A percentile compares a stretch with the other conserved stretches of the same genome.
Conservation (phyloP, 2,797 vertebrate genomes). For the Decapterus maruadsi region DNA sequence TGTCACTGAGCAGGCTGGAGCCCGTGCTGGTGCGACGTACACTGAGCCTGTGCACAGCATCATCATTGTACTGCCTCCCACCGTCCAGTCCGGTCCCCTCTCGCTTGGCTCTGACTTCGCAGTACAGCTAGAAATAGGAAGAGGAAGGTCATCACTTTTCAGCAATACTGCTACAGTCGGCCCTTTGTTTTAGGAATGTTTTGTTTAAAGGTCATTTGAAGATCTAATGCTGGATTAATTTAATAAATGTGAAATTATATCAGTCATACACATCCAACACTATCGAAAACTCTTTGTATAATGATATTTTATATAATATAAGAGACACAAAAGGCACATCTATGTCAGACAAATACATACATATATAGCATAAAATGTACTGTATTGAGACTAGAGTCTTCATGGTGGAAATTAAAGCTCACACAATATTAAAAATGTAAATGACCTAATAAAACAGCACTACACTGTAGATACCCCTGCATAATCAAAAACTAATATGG, state of each 20-base stretch:
- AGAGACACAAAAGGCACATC: not conserved
- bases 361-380: no score
- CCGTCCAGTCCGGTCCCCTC: conserved; percentile 82
- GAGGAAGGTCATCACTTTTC: not conserved
- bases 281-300: not conserved
- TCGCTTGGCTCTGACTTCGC: conserved; percentile 91
- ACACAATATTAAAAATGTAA: conserved; percentile 1
- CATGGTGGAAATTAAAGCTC: not conserved
- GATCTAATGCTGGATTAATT: not conserved
- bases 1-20: conserved; percentile 82
- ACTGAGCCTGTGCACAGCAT: conserved; percentile 76
- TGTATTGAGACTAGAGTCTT: no score
- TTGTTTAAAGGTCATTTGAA: not conserved
- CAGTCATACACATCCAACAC: not conserved
- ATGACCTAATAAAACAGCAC: not conserved
- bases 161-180: no score
- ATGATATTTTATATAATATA: not conserved
- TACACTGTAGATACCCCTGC: not conserved
- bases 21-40: conserved; percentile 80
- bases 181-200: not conserved
- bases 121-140: conserved; percentile 89
- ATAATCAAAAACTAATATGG: conserved; percentile 10
- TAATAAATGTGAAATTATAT: not conserved
- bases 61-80: conserved; percentile 78
- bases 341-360: not conserved